Evolutionary conservation across 1,140 invertebrate species (phyloP).

Genomic region (Eufriesea mexicana): DNA sequence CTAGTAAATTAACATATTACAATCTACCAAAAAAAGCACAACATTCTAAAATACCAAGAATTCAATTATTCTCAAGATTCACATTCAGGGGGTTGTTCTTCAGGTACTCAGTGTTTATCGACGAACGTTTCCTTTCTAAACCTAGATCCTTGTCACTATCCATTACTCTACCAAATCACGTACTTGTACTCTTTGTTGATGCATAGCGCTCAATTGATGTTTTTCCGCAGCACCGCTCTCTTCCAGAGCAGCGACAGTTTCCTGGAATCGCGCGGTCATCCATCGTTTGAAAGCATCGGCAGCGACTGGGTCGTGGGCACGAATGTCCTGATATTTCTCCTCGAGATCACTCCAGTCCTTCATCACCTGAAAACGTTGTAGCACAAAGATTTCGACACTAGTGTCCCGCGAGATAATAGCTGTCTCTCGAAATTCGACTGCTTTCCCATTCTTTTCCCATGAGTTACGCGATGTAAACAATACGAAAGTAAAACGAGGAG

Average conservation of each 20-base stretch:
- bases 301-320: conserved; percentile 93
- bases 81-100: neutral
- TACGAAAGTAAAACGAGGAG: too few relatives aligned
- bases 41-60: too few relatives aligned
- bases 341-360: conserved; percentile 99
- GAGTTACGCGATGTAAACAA: neutral
- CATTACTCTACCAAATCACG: conserved; percentile 81
- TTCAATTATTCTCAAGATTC: neutral
- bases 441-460: neutral
- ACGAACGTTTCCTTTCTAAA: neutral
- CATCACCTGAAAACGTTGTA: conserved; percentile 90
- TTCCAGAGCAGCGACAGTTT: conserved; percentile 95
- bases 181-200: conserved; percentile 97
- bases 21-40: too few relatives aligned
- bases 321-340: conserved; percentile 97
- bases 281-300: conserved; percentile 98
- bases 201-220: conserved; percentile 96
- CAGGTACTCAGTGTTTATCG: neutral
- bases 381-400: conserved; percentile 77
- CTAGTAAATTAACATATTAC: too few relatives aligned
- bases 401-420: conserved; percentile 45
- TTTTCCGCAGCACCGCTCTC: conserved; percentile 98
- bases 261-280: conserved; percentile 98
- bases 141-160: neutral
- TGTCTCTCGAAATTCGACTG: conserved; percentile 7